Percentiles rank a stretch among this genome's conserved stretches.
Conservation (phyloP, 2,797 vertebrate species). For the Manis crassicaudata region DNA sequence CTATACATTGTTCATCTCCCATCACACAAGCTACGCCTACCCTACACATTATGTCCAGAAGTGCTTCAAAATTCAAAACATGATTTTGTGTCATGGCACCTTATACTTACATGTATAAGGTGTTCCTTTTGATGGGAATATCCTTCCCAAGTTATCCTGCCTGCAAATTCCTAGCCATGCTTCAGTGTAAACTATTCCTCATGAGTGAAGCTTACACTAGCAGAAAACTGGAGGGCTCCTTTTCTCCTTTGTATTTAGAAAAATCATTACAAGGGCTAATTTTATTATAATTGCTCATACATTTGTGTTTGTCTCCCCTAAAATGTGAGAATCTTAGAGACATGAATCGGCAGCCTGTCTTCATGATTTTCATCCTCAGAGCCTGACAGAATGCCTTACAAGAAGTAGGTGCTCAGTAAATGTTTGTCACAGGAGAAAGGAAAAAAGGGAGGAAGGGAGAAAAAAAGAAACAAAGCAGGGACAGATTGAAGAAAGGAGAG, state of each 20-base stretch:
- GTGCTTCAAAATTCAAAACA: not conserved
- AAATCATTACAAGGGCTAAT: not conserved
- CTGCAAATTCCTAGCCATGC: not conserved
- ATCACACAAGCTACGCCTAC: not conserved
- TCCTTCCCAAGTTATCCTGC: not conserved
- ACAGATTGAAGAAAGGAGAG: not conserved
- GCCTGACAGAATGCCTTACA: not conserved
- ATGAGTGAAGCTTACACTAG: not conserved
- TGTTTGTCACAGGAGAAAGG: not conserved
- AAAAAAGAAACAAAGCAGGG: not conserved
- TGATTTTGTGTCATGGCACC: not conserved
- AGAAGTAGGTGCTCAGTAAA: not conserved
- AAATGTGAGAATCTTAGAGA: not conserved
- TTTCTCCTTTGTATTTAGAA: not conserved
- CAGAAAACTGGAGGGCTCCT: not conserved
- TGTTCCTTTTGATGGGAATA: not conserved
- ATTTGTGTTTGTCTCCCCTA: not conserved
- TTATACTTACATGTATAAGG: not conserved
- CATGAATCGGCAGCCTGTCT: not conserved
- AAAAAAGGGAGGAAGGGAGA: rapidly evolving
- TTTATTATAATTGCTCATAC: not conserved
- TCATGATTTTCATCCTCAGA: not conserved
- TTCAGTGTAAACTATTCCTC: not conserved
- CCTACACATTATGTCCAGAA: not conserved
- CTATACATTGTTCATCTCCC: not conserved